phyloP scores from a whole-genome alignment of 2,113 vertebrate species.

The Bothrops jararaca region DNA sequence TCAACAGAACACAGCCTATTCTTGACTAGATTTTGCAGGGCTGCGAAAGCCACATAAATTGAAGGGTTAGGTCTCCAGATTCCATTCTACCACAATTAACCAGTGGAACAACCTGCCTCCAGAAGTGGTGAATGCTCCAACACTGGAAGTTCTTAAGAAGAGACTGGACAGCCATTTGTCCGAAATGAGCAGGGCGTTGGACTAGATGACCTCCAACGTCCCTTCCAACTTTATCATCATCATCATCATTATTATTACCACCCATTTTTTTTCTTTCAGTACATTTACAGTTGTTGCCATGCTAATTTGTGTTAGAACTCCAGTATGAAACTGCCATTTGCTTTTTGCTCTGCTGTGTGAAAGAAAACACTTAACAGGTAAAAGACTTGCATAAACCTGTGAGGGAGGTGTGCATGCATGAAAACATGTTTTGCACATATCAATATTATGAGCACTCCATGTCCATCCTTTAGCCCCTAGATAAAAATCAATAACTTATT shows the following conservation, averaged over 20 bases:
- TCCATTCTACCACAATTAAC: background rate
- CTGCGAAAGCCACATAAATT: background rate
- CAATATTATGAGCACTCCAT: background rate
- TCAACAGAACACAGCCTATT: background rate
- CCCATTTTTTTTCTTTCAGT: background rate
- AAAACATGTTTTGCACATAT: background rate
- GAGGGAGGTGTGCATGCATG: background rate
- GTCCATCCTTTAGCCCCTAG: background rate
- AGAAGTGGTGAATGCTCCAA: too few species aligned
- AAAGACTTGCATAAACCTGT: background rate
- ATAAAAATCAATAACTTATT: background rate
- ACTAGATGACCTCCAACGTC: too few species aligned
- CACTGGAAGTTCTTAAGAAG: too few species aligned
- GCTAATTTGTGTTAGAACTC: background rate
- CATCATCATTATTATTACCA: too few species aligned
- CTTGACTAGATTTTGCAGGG: background rate
- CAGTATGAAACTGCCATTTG: background rate
- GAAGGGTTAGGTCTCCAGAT: background rate
- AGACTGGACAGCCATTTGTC: too few species aligned
- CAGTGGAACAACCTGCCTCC: too few species aligned
- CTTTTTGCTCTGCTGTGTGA: background rate
- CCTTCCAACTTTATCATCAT: too few species aligned
- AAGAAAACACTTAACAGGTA: background rate
- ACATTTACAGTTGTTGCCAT: background rate
- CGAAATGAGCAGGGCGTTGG: too few species aligned